Evolutionary conservation across 2,113 vertebrate genomes (phyloP).

Genomic region (Rhodinocichla rosea): DNA sequence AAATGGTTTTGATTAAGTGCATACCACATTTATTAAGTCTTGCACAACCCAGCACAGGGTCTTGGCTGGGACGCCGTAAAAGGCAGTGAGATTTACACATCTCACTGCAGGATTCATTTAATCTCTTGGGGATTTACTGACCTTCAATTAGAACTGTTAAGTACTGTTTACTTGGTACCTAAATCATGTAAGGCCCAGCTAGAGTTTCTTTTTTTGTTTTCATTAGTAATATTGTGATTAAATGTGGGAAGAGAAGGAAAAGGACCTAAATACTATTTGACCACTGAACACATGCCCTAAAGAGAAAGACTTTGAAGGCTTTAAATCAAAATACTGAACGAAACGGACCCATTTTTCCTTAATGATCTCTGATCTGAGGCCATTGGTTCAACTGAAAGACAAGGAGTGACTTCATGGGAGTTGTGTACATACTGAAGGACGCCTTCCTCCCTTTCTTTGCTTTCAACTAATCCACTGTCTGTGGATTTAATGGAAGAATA

Average conservation of each 20-base stretch:
- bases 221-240: slow-evolving; percentile 67
- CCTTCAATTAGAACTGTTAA: slow-evolving; percentile 83
- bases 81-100: slow-evolving; percentile 77
- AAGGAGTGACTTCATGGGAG: not conserved
- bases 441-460: not conserved
- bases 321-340: slow-evolving; percentile 22
- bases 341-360: slow-evolving; percentile 9
- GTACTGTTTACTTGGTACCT: slow-evolving; percentile 79
- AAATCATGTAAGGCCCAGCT: slow-evolving; percentile 69
- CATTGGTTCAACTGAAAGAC: not conserved
- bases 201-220: slow-evolving; percentile 70
- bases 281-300: not conserved
- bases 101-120: slow-evolving; percentile 77
- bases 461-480: not conserved
- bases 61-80: slow-evolving; percentile 65
- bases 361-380: not conserved
- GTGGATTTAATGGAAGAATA: not conserved
- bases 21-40: slow-evolving; percentile 80
- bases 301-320: slow-evolving; percentile 17
- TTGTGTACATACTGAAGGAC: not conserved
- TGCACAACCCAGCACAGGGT: slow-evolving; percentile 60
- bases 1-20: slow-evolving; percentile 84
- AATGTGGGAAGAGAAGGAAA: slow-evolving; percentile 9
- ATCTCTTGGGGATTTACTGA: slow-evolving; percentile 83
- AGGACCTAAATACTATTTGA: slow-evolving; percentile 1